Evolutionary conservation across 2,888 invertebrate genomes (phyloP).

Genomic region (Sinelater perroti): DNA sequence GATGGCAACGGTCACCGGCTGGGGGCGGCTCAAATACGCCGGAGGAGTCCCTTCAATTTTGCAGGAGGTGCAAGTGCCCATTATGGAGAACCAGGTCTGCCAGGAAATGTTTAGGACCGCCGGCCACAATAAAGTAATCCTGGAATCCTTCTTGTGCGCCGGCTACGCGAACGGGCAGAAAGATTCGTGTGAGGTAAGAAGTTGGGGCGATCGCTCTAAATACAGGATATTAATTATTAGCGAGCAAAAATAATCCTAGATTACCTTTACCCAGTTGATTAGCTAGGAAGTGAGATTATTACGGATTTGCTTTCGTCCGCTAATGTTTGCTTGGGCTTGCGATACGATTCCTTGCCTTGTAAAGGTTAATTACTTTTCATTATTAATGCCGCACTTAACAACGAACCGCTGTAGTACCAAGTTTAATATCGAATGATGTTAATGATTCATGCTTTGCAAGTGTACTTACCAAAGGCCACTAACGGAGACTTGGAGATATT

Average conservation of each 20-base stretch:
- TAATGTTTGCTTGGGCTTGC: conserved; percentile 11
- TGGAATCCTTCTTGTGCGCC: conserved; percentile 89
- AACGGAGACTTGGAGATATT: too few relatives aligned
- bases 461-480: too few relatives aligned
- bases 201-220: too few relatives aligned
- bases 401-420: not conserved
- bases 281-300: not conserved
- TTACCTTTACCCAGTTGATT: conserved; percentile 3
- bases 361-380: conserved; percentile 18
- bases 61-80: conserved; percentile 91
- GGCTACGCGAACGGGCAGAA: conserved; percentile 92
- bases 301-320: conserved; percentile 10
- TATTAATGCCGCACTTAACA: conserved; percentile 11
- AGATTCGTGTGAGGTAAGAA: conserved; percentile 88
- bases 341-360: conserved; percentile 11
- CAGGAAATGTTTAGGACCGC: conserved; percentile 94
- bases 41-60: conserved; percentile 90
- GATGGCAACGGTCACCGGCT: conserved; percentile 90
- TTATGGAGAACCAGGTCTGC: conserved; percentile 90
- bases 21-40: conserved; percentile 91
- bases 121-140: conserved; percentile 86
- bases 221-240: too few relatives aligned
- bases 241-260: too few relatives aligned
- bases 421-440: too few relatives aligned
- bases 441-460: too few relatives aligned